phyloP scores from a whole-genome alignment of 53 echinoderm and acorn worm genomes.

The Pentamera pediparva region DNA sequence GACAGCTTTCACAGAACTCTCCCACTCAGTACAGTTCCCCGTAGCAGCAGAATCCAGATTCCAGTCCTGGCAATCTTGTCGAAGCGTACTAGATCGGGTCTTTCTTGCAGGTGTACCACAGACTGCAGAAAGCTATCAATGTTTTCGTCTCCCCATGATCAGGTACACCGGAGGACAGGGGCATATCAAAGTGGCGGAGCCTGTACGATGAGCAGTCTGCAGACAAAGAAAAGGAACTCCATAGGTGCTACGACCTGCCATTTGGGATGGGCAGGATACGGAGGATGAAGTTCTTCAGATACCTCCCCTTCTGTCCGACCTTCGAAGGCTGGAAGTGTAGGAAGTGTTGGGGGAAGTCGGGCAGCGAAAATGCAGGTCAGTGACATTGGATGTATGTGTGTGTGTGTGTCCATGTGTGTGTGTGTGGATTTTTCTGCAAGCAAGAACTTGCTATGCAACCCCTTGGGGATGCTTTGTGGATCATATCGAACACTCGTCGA shows the following conservation, averaged over 20 bases:
- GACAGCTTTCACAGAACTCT: no score
- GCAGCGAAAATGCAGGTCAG: no score
- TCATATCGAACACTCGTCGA: no score
- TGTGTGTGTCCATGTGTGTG: no score
- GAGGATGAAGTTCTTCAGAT: background rate
- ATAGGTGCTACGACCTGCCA: slow-evolving; percentile 9
- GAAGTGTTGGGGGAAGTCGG: background rate
- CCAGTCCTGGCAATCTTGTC: no score
- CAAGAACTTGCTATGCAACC: no score
- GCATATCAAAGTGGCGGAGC: background rate
- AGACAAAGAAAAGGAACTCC: background rate
- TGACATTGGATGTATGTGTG: no score
- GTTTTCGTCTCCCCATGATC: background rate
- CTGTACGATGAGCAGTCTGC: background rate
- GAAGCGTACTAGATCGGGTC: no score
- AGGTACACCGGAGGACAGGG: slow-evolving; percentile 11
- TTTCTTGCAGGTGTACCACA: background rate
- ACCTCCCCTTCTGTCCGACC: slow-evolving; percentile 10
- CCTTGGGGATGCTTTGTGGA: no score
- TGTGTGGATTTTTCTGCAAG: no score
- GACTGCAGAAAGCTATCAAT: background rate
- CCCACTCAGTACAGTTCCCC: no score
- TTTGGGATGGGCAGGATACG: slow-evolving; percentile 6
- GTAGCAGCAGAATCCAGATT: no score
- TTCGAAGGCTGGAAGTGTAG: background rate